Conservation (phyloP, 2,113 vertebrate genomes). For the Trematocara marginatum region DNA sequence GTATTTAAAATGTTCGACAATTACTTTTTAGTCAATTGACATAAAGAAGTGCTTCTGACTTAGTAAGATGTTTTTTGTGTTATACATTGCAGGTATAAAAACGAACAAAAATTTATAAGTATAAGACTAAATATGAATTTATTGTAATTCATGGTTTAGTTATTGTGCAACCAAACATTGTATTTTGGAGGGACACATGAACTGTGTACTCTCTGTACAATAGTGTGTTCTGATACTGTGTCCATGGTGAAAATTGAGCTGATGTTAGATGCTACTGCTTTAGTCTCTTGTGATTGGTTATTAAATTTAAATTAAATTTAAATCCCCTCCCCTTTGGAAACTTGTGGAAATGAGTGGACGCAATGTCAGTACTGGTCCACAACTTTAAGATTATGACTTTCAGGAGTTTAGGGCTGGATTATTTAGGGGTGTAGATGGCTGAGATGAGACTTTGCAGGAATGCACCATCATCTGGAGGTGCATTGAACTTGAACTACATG, state of each 20-base stretch:
- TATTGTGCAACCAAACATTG: not conserved
- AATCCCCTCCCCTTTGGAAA: not conserved
- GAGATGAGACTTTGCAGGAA: not conserved
- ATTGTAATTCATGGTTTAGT: not conserved
- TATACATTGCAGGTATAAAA: not conserved
- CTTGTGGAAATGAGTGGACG: not conserved
- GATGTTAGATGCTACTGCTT: not conserved
- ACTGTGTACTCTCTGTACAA: not conserved
- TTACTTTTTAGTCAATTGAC: not conserved
- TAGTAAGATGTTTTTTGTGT: not conserved
- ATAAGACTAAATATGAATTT: not conserved
- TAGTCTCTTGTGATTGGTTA: not conserved
- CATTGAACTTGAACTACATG: not conserved
- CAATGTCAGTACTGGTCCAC: not conserved
- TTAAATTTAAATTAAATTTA: not conserved
- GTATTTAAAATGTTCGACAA: not conserved
- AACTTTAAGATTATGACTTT: not conserved
- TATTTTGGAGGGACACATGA: not conserved
- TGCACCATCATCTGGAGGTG: not conserved
- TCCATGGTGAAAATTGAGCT: not conserved
- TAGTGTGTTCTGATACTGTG: not conserved
- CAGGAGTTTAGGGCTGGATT: not conserved
- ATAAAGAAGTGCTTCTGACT: not conserved
- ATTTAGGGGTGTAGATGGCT: not conserved
- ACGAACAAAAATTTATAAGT: not conserved